Percentiles rank a stretch among this genome's conserved stretches.
phyloP scores from a whole-genome alignment of 2,888 invertebrate species.

The Acronicta alni region DNA sequence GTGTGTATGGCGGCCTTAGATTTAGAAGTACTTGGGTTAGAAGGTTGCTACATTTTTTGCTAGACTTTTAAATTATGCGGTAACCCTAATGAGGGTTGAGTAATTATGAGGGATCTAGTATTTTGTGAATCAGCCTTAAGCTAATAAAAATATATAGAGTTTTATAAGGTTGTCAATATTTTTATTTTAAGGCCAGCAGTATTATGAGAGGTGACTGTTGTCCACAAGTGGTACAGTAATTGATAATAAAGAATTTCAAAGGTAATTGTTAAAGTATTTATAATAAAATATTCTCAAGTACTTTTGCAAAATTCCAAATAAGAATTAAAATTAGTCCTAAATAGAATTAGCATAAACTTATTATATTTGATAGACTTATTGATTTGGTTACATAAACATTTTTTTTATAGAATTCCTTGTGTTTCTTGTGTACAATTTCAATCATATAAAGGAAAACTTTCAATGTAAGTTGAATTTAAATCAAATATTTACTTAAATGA shows the following conservation, averaged over 20 bases:
- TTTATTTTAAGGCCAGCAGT: neutral
- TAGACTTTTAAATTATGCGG: neutral
- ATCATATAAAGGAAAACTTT: constrained; percentile 9
- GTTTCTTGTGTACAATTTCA: no score
- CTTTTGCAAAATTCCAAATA: no score
- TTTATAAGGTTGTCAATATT: neutral
- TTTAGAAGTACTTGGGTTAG: constrained; percentile 21
- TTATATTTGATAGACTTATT: no score
- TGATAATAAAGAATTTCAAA: no score
- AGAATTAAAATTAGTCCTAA: no score
- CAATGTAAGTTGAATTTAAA: constrained; percentile 22
- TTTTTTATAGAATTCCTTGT: no score
- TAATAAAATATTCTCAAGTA: no score
- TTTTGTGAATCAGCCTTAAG: neutral
- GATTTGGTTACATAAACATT: no score
- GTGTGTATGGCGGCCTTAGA: constrained; percentile 13
- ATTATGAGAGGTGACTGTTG: no score
- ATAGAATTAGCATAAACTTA: no score
- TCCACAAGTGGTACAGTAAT: no score
- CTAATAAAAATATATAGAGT: neutral
- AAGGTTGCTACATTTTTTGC: neutral
- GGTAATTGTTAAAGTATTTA: no score
- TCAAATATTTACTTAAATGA: constrained; percentile 34
- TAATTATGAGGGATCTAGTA: neutral
- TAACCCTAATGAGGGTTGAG: neutral